A percentile compares a stretch with the other conserved stretches of the same genome.
Evolutionary conservation across 2,888 invertebrate genomes (phyloP).

Genomic region (Branchellion lobata): DNA sequence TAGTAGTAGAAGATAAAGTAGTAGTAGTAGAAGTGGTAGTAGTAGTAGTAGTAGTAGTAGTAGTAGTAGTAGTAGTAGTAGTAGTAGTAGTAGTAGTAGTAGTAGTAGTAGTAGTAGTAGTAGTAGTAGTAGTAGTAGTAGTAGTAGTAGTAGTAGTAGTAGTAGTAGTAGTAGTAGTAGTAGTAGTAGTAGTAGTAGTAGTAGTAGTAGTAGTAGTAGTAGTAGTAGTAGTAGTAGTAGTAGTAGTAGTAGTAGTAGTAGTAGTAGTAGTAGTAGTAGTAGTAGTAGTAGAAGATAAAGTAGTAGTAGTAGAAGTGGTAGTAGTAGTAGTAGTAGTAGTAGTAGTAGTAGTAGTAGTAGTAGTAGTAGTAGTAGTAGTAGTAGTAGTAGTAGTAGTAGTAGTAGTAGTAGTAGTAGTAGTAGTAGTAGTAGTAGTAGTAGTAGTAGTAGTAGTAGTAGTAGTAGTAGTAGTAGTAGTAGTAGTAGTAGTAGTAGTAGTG

Average conservation of each 20-base stretch:
- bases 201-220: slow-evolving; percentile 32
- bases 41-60: slow-evolving; percentile 32
- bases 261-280: slow-evolving; percentile 43
- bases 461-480: slow-evolving; percentile 44
- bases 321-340: slow-evolving; percentile 34
- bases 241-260: slow-evolving; percentile 42
- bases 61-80: slow-evolving; percentile 41
- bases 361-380: slow-evolving; percentile 18
- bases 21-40: slow-evolving; percentile 9
- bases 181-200: slow-evolving; percentile 36
- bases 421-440: slow-evolving; percentile 37
- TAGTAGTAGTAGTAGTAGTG: slow-evolving; percentile 27
- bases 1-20: slow-evolving; percentile 15
- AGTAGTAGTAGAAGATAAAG: slow-evolving; percentile 21
- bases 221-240: slow-evolving; percentile 35
- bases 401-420: slow-evolving; percentile 34
- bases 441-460: slow-evolving; percentile 44
- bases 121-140: slow-evolving; percentile 44
- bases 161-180: slow-evolving; percentile 30
- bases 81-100: slow-evolving; percentile 32
- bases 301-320: slow-evolving; percentile 36
- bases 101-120: slow-evolving; percentile 39
- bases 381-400: slow-evolving; percentile 40
- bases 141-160: slow-evolving; percentile 42
- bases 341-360: slow-evolving; percentile 30